phyloP scores from a whole-genome alignment of 1,140 invertebrate species.

The Dendroctonus ponderosae region DNA sequence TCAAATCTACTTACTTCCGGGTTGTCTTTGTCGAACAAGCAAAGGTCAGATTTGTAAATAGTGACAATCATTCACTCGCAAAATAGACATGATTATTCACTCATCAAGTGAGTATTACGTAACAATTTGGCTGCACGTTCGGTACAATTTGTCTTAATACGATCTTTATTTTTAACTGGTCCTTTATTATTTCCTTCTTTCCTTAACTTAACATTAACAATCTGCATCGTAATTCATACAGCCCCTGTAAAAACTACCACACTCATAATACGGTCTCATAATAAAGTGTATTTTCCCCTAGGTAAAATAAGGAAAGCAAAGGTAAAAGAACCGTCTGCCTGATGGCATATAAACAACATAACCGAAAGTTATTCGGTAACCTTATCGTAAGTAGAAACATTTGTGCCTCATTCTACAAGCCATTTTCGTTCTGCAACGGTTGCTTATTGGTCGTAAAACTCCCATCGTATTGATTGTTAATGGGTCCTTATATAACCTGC shows the following conservation, averaged over 20 bases:
- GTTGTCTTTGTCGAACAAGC: too few species aligned
- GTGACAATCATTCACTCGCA: too few species aligned
- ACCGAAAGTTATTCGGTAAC: slow-evolving; percentile 45
- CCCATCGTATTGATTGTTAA: slow-evolving; percentile 53
- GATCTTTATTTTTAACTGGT: too few species aligned
- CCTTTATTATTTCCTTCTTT: too few species aligned
- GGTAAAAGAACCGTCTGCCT: slow-evolving; percentile 36
- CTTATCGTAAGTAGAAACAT: slow-evolving; percentile 47
- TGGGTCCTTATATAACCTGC: slow-evolving; percentile 33
- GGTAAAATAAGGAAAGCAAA: slow-evolving; percentile 33
- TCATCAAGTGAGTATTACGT: too few species aligned
- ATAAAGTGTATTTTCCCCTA: slow-evolving; percentile 27
- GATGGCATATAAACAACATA: slow-evolving; percentile 45
- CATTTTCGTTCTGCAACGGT: slow-evolving; percentile 47
- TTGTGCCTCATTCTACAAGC: slow-evolving; percentile 50
- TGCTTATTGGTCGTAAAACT: slow-evolving; percentile 51
- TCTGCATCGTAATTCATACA: background rate
- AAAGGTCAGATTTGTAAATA: too few species aligned
- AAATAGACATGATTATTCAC: too few species aligned
- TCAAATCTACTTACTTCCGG: too few species aligned
- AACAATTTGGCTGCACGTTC: too few species aligned
- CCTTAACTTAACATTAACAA: background rate
- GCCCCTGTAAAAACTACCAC: slow-evolving; percentile 6
- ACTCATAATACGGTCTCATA: slow-evolving; percentile 17
- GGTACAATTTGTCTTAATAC: too few species aligned